Evolutionary conservation across 2,888 invertebrate species (phyloP).

Genomic region (Polydesmus complanatus): DNA sequence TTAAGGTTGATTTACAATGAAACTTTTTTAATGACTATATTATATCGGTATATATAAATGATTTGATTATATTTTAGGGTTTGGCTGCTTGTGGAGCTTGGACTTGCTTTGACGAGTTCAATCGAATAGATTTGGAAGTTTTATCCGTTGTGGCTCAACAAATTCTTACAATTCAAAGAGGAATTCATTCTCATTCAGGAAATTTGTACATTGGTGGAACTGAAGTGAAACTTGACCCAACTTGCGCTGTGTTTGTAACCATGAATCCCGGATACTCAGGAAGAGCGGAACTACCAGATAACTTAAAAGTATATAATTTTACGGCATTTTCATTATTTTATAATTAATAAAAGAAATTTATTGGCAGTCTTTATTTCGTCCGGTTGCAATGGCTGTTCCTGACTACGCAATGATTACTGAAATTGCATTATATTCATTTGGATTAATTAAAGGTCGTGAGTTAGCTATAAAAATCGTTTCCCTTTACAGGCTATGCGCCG

Average conservation of each 20-base stretch:
- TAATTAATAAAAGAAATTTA: background rate
- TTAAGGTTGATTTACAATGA: constrained; percentile 33
- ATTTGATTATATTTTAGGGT: constrained; percentile 27
- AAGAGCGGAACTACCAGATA: constrained; percentile 38
- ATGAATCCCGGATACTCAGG: constrained; percentile 41
- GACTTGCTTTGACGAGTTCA: constrained; percentile 74
- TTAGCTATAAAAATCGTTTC: constrained; percentile 37
- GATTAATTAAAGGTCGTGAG: constrained; percentile 35
- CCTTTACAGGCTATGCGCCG: constrained; percentile 36
- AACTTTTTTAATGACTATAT: background rate
- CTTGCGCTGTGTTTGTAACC: constrained; percentile 40
- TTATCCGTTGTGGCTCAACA: constrained; percentile 88
- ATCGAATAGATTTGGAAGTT: constrained; percentile 81
- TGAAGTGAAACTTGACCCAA: constrained; percentile 37
- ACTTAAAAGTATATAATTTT: constrained; percentile 31
- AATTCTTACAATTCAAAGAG: constrained; percentile 78
- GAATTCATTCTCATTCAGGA: constrained; percentile 49
- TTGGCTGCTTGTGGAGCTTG: constrained; percentile 47
- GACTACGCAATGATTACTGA: constrained; percentile 38
- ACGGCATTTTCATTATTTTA: background rate
- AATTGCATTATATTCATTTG: constrained; percentile 37
- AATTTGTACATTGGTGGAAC: constrained; percentile 34
- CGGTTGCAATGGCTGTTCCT: constrained; percentile 38
- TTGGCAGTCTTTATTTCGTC: constrained; percentile 33
- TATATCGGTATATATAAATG: background rate